Evolutionary conservation across 2,113 vertebrate genomes (phyloP), one percentile per base, ranked within the genome.

Genomic region (Gadus chalcogrammus): DNA sequence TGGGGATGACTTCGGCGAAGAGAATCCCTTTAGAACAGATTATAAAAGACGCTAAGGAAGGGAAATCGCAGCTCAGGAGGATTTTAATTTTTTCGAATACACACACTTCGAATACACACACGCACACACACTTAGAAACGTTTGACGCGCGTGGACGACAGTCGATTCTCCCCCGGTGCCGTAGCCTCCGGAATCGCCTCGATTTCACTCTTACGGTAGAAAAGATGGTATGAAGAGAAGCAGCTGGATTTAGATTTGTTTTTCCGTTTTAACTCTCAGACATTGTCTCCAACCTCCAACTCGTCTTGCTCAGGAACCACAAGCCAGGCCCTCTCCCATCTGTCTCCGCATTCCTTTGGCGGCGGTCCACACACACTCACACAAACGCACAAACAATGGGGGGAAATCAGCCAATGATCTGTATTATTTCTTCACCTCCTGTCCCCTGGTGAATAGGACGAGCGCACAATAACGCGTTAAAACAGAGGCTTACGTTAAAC

Each of bases 1-100:
- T 83, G 83, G 80, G 80, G 77, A 86, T 81, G 85, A 83, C 83
- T 86, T 83, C 72, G 72, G 78, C 65, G 28, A 77, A 76, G 84
- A 88, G 84, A 88, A 89, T 85, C 79, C 75, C 79, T 74, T 82
- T 71, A 74, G 72, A 65, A 61, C 74, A 1, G 27, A 8, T 31
- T 52, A 74, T 71, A 67, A 65, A 75, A 76, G 69, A 61, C 63
- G 63, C 74, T 65, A 81, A 82, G 75, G 79, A 82, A 68, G 15
- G 18, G 79, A 71, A 55, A 64, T 62, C 22, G 61, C 78, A 79
- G 81, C 80, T 80, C 13, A 1, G 60, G 79, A 76, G 48, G 70
- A 78, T 87, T 86, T 84, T 74, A 42, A 75, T 82, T 77, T 74
- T 76, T 61, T 20, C 8, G 22, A 61, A 12, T 9, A n/a, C 55